Base-by-base conservation (phyloP, 64 coral and sea anemone genomes). In the Catalaphyllia jardinei region DNA sequence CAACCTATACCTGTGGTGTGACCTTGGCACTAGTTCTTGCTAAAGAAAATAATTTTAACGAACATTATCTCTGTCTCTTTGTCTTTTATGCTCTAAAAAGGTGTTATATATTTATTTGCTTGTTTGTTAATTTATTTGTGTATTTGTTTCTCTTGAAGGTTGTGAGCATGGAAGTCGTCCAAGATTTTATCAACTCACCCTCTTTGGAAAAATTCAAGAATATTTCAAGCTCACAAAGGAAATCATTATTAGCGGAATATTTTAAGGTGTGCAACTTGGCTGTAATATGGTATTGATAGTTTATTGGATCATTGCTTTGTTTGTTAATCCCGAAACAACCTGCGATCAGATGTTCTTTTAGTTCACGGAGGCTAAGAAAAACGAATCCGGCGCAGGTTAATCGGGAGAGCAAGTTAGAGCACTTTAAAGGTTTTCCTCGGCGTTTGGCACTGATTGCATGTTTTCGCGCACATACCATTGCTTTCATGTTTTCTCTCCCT, bases 171-270 rank as follows among this genome's bases (percentile, higher is more conserved):
- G 92, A 93, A 8, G 82, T 52, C 42, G 92, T 88, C 17, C 78
- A 79, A 74, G 92, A 93, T 24, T 93, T 93, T 83, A 50, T 93
- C 16, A 89, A 62, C 10, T 57, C 78, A 16, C 92, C 92, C 12
- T 83, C 92, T 15, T 60, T 93, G 20, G 82, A 76, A 30, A 89
- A 89, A 49, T 75, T 93, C 31, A 81, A 74, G 42, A 87, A 59
- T 38, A 80, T 93, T 29, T 87, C 92, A 4, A 89, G 31, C 42
- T 89, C 83, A 19, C 79, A 67, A 71, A 81, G 78, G 29, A 81
- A 52, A 54, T 60, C 38, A 60, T 67, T 93, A n/a, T 82, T 93
- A 52, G 86, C 80, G 71, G 92, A 93, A 71, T 73, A 80, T 89
- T 64, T 89, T 38, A 93, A 80, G 92, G 92, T 93, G 82, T 16